Evolutionary conservation across 1,140 invertebrate species (phyloP).

Genomic region (Caenorhabditis remanei): DNA sequence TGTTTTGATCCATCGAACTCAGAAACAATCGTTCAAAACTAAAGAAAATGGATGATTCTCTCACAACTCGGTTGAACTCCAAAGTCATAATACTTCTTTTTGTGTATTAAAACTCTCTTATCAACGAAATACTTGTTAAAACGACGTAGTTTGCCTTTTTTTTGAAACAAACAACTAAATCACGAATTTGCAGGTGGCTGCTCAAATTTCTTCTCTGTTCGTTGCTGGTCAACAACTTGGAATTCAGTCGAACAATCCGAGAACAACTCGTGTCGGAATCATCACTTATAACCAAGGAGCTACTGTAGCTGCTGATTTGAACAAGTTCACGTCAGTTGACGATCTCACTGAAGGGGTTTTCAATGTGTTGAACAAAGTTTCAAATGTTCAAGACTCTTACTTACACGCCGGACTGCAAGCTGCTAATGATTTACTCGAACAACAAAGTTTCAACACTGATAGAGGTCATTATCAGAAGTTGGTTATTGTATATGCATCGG

Average conservation of each 20-base stretch:
- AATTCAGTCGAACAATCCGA: neutral
- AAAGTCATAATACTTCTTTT: no score
- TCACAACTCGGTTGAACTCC: no score
- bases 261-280: neutral
- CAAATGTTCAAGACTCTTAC: neutral
- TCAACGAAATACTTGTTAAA: no score
- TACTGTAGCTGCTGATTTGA: neutral
- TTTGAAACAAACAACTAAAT: neutral
- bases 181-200: neutral
- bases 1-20: no score
- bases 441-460: neutral
- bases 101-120: no score
- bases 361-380: neutral
- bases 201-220: neutral
- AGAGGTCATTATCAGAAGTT: conserved; percentile 33
- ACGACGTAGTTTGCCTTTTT: no score
- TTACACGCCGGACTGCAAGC: conserved; percentile 3
- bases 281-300: conserved; percentile 3
- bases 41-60: no score
- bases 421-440: neutral
- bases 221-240: neutral
- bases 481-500: conserved; percentile 15
- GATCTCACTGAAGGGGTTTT: neutral
- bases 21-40: no score
- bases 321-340: neutral